Base-by-base conservation (phyloP, 2,113 vertebrate genomes). In the Sprattus sprattus region DNA sequence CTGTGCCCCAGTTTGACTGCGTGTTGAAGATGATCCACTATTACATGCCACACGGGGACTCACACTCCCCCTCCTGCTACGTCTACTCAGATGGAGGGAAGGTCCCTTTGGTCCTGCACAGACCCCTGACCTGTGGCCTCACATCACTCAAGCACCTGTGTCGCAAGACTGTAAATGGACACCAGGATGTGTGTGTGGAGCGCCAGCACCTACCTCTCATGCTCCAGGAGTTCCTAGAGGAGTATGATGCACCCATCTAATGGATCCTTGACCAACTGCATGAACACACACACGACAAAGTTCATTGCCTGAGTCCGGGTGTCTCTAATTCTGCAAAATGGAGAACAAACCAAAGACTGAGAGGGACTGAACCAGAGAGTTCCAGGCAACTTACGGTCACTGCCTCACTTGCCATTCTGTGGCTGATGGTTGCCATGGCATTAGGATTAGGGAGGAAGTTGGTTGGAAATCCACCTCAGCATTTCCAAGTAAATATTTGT, bases 141-240 rank as follows among this genome's bases (percentile, higher is more conserved):
- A 97, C 97, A 86, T 96, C 95, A 0, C 93, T 99, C 88, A 97
- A 99, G 91, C 98, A 99, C 90, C 94, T 99, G 88, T 99, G 98
- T 91, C 95, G 98, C 84, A 99, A 99, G 93, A 98, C 97, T 0
- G 97, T 99, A 82, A 99, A 99, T 0, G 97, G 97, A 84, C 96
- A 97, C 90, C 89, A 97, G 92, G 96, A 97, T 89, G 94, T 95
- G 81, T 97, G 96, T 0, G 94, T 95, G 81, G 96, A 95, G 86
- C 95, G 94, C 91, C 96, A 97, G 81, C 95, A 98, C 90, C 96
- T 99, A 88, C 98, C 98, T 0, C 94, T 93, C 75, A 94, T 95
- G 87, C 95, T 99, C 10, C 96, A 96, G 92, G 96, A 99, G 89
- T 99, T 98, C 90, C 95, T 99, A 67, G 95, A 97, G 93, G 95